Conservation (phyloP, 2,888 invertebrate genomes). For the Pheosia tremula region DNA sequence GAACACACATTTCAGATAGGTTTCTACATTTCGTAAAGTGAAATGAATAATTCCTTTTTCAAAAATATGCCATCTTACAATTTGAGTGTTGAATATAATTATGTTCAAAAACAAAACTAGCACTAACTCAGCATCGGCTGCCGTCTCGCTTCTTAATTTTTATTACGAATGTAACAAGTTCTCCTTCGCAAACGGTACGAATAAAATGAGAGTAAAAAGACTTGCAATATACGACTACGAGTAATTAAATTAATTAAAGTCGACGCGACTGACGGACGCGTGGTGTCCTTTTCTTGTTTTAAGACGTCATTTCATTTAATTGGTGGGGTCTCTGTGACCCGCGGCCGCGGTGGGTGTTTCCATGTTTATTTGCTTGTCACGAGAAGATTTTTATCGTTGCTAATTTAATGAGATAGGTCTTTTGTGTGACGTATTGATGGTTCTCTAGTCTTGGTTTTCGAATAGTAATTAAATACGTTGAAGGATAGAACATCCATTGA, state of each 20-base stretch:
- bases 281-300: conserved; percentile 52
- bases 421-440: conserved; percentile 5
- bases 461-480: not conserved
- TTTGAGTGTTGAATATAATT: too few species aligned
- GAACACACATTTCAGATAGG: too few species aligned
- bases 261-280: conserved; percentile 47
- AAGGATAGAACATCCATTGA: not conserved
- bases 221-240: conserved; percentile 35
- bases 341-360: conserved; percentile 19
- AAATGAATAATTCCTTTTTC: too few species aligned
- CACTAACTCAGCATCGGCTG: conserved; percentile 13
- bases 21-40: too few species aligned
- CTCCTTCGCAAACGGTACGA: conserved; percentile 33
- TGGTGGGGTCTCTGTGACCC: conserved; percentile 28
- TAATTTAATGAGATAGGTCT: conserved; percentile 36
- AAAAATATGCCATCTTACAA: too few species aligned
- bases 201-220: conserved; percentile 31
- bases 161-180: conserved; percentile 35
- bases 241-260: conserved; percentile 67
- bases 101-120: conserved; percentile 3
- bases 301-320: conserved; percentile 51
- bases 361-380: conserved; percentile 30
- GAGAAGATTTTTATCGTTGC: conserved; percentile 32
- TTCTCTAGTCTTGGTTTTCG: not conserved
- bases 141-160: conserved; percentile 40